Percentiles rank a stretch among this genome's conserved stretches.
Conservation (phyloP, 2,797 vertebrate genomes). For the Caiman crocodilus region DNA sequence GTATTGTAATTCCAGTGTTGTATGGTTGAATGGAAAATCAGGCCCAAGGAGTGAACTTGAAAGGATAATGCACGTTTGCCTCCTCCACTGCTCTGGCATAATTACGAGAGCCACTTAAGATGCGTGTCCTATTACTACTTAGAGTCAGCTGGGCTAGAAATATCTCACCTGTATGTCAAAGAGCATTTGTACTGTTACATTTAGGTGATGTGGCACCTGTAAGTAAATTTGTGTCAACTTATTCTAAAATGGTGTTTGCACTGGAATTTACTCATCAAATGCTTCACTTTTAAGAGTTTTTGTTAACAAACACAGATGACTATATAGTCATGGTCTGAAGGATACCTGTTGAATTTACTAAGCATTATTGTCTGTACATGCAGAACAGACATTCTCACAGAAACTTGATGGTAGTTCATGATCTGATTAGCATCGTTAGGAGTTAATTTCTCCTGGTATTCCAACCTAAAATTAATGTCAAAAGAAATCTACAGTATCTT, state of each 20-base stretch:
- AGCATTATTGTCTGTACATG: background rate
- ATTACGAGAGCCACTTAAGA: background rate
- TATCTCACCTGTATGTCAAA: background rate
- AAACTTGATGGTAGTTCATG: background rate
- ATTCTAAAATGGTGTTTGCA: background rate
- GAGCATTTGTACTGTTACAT: fast-evolving
- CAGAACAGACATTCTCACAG: too few relatives aligned
- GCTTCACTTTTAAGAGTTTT: background rate
- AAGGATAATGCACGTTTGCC: background rate
- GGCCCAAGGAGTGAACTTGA: background rate
- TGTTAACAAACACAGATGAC: background rate
- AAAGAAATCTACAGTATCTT: background rate
- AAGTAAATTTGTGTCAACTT: background rate
- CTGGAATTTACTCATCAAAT: background rate
- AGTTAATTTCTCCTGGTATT: background rate
- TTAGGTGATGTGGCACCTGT: background rate
- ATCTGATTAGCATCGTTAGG: constrained; percentile 2
- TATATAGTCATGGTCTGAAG: background rate
- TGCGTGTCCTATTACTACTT: background rate
- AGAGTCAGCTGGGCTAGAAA: background rate
- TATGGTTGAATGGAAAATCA: background rate
- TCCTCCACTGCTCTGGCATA: background rate
- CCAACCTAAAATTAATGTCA: background rate
- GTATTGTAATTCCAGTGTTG: background rate
- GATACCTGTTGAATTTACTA: background rate